A percentile compares a stretch with the other conserved stretches of the same genome.
phyloP scores from a whole-genome alignment of 2,113 vertebrate genomes.

The Oryzias celebensis region DNA sequence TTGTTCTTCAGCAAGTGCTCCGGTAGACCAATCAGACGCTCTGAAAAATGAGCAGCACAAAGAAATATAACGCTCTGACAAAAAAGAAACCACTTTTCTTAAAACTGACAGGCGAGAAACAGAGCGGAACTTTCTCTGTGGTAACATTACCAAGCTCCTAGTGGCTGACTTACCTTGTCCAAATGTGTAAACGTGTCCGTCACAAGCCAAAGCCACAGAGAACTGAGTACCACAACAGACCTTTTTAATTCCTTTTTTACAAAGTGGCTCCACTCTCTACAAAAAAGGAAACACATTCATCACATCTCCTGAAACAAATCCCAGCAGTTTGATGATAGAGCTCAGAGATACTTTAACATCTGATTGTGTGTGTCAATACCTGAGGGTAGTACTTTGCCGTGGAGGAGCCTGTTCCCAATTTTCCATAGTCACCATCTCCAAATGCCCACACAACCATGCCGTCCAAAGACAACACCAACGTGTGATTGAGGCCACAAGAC shows the following conservation, averaged over 20 bases:
- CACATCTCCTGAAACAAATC: neutral
- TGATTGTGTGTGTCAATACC: conserved; percentile 45
- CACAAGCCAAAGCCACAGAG: conserved; percentile 76
- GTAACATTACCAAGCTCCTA: too few species aligned
- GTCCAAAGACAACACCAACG: conserved; percentile 77
- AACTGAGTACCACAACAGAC: conserved; percentile 81
- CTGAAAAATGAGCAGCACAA: conserved; percentile 45
- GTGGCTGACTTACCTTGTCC: conserved; percentile 75
- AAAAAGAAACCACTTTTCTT: neutral
- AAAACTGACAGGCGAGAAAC: too few species aligned
- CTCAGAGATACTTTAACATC: too few species aligned
- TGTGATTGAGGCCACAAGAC: conserved; percentile 83
- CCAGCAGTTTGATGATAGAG: too few species aligned
- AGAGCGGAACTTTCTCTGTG: too few species aligned
- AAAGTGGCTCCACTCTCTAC: conserved; percentile 81
- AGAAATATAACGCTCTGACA: neutral
- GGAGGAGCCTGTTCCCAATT: conserved; percentile 79
- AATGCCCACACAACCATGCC: conserved; percentile 83
- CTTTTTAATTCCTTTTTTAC: conserved; percentile 81
- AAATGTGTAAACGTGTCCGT: conserved; percentile 81
- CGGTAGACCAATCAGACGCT: conserved; percentile 80
- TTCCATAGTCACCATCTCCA: conserved; percentile 83
- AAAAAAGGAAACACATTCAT: conserved; percentile 23
- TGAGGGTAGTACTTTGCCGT: conserved; percentile 82
- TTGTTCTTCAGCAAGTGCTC: conserved; percentile 81